These are phyloP conservation scores for Drosophila funebris DNA, from an alignment of 1,140 invertebrate species.

Conservation along the genomic window DNA sequence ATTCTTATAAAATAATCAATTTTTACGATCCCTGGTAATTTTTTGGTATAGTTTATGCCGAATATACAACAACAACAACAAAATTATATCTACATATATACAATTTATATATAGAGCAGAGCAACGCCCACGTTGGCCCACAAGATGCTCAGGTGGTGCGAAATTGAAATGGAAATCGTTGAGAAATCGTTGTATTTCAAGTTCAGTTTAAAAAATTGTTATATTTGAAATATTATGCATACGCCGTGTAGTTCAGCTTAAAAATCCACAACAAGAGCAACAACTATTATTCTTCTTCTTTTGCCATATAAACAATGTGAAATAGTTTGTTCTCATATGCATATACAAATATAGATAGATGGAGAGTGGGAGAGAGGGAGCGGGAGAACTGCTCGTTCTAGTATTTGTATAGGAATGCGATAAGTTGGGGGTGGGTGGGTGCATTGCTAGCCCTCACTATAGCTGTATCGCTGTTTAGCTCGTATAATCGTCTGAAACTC, in stretches of 20 bases:
- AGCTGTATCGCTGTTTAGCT: background rate
- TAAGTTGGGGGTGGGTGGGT: background rate
- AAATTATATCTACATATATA: background rate
- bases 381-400: background rate
- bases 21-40: too few relatives aligned
- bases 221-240: conserved; percentile 23
- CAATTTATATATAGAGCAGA: conserved; percentile 20
- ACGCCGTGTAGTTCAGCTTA: background rate
- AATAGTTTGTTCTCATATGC: background rate
- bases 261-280: too few relatives aligned
- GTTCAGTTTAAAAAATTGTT: background rate
- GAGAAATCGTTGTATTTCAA: conserved; percentile 10
- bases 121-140: conserved; percentile 11
- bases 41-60: conserved; percentile 27
- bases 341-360: background rate
- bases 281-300: background rate
- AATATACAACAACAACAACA: background rate
- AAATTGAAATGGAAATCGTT: conserved; percentile 2
- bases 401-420: conserved; percentile 22
- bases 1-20: too few relatives aligned
- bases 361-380: background rate
- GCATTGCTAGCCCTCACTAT: background rate
- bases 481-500: conserved; percentile 12
- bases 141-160: conserved; percentile 12
- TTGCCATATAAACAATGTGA: background rate